A percentile compares a stretch with the other conserved stretches of the same genome.
phyloP scores from a whole-genome alignment of 1,140 invertebrate species.

The Aradophagus sp. region DNA sequence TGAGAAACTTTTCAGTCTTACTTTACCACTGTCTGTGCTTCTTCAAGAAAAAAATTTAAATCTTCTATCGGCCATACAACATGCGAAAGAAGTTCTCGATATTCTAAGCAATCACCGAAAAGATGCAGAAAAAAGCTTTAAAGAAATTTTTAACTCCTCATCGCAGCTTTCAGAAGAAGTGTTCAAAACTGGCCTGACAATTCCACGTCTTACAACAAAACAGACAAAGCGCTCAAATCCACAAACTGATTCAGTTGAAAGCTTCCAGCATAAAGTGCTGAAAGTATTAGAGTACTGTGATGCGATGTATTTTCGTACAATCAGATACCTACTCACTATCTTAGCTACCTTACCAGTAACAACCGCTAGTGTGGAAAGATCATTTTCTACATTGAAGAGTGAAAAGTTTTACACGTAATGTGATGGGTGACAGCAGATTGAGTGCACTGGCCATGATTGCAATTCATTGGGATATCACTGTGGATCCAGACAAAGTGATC shows the following conservation, averaged over 20 bases:
- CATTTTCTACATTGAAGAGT: slow-evolving; percentile 25
- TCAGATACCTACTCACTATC: slow-evolving; percentile 10
- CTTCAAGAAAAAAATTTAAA: slow-evolving; percentile 16
- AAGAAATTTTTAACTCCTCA: slow-evolving; percentile 11
- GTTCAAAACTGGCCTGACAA: slow-evolving; percentile 4
- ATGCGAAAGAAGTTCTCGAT: slow-evolving; percentile 9
- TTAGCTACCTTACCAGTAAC: slow-evolving; percentile 18
- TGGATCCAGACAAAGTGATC: slow-evolving; percentile 13
- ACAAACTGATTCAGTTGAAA: slow-evolving; percentile 9
- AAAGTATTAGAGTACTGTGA: slow-evolving; percentile 13
- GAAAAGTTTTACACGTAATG: slow-evolving; percentile 14
- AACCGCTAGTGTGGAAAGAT: slow-evolving; percentile 28
- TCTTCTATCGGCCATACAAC: slow-evolving; percentile 6
- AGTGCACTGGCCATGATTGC: slow-evolving; percentile 29
- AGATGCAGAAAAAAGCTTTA: slow-evolving; percentile 15
- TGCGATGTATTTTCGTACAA: slow-evolving; percentile 15
- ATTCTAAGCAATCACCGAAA: slow-evolving; percentile 7
- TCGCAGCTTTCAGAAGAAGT: slow-evolving; percentile 5
- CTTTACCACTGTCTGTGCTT: slow-evolving; percentile 9
- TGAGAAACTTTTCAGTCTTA: slow-evolving; percentile 27
- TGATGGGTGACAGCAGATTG: slow-evolving; percentile 15
- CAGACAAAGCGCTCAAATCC: slow-evolving; percentile 14
- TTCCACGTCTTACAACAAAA: slow-evolving; percentile 8
- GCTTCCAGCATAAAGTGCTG: slow-evolving; percentile 13
- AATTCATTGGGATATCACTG: slow-evolving; percentile 14